A percentile compares a stretch with the other conserved stretches of the same genome.
Conservation (phyloP, 23 tunicate species). For the Ciona savignyi region DNA sequence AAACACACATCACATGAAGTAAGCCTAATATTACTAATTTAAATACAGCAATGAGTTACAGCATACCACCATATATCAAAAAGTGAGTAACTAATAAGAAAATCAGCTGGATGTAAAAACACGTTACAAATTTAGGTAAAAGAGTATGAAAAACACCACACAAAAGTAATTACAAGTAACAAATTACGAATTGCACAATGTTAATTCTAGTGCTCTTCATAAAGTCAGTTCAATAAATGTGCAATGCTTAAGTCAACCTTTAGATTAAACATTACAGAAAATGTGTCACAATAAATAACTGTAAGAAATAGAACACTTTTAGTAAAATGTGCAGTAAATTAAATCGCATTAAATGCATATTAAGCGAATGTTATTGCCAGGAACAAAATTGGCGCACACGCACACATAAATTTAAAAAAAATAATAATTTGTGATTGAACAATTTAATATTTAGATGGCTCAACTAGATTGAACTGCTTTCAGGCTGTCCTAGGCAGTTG, state of each 20-base stretch:
- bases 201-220: no score
- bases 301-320: no score
- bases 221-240: not conserved
- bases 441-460: no score
- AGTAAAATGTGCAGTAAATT: not conserved
- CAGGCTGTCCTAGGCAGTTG: no score
- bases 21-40: not conserved
- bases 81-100: not conserved
- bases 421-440: no score
- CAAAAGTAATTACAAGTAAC: not conserved
- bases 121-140: not conserved
- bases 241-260: no score
- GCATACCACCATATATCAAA: not conserved
- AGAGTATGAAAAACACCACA: not conserved
- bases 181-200: not conserved
- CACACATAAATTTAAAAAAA: no score
- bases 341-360: not conserved
- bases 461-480: no score
- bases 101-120: not conserved
- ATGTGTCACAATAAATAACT: no score
- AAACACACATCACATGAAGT: no score
- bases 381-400: no score
- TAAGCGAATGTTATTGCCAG: not conserved
- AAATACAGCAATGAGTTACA: not conserved
- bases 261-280: no score